A percentile compares a stretch with the other conserved stretches of the same genome.
Conservation (phyloP, 2,113 vertebrate species). For the Leptosomus discolor region DNA sequence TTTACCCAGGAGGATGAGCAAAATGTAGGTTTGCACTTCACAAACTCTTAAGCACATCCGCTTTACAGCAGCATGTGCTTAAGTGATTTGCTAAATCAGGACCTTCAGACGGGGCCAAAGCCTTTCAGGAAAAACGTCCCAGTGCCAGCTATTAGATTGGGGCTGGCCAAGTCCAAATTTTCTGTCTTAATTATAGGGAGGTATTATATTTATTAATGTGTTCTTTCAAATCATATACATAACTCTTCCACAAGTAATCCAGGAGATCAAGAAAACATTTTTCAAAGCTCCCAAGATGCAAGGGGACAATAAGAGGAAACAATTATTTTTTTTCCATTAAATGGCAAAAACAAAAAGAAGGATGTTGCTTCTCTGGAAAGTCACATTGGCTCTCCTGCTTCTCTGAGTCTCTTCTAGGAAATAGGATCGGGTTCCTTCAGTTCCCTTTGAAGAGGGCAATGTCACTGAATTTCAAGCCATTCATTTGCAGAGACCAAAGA, state of each 20-base stretch:
- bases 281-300: neutral
- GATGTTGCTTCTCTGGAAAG: conserved; percentile 25
- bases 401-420: conserved; percentile 46
- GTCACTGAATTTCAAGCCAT: conserved; percentile 30
- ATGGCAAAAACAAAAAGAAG: neutral
- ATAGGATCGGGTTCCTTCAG: neutral
- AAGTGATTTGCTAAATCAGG: neutral
- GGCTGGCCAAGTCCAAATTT: neutral
- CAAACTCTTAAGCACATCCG: neutral
- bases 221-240: neutral
- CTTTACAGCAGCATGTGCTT: neutral
- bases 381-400: neutral
- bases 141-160: neutral
- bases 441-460: conserved; percentile 44
- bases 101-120: neutral
- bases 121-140: neutral
- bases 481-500: conserved; percentile 60
- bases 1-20: neutral
- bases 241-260: neutral
- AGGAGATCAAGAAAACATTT: neutral
- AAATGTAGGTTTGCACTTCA: neutral
- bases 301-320: neutral
- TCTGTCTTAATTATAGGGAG: neutral
- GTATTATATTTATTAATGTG: neutral
- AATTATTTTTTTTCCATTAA: conserved; percentile 10